Evolutionary conservation across 1,140 invertebrate genomes (phyloP).

Genomic region (Tetragnatha versicolor): DNA sequence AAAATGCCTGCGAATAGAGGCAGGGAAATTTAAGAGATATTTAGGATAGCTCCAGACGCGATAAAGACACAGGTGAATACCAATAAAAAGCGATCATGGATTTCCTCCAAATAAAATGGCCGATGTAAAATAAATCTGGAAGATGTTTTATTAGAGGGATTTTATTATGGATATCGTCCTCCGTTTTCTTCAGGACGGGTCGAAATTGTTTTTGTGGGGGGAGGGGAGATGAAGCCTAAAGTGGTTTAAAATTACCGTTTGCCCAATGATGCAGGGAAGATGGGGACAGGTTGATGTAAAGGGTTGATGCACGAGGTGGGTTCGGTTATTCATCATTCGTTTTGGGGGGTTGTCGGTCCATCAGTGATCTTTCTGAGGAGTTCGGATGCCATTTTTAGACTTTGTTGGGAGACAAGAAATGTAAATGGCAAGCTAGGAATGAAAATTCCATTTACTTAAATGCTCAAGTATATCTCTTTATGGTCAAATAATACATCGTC

Average conservation of each 20-base stretch:
- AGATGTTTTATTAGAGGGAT: conserved; percentile 42
- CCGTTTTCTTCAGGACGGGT: background rate
- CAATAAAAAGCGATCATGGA: conserved; percentile 50
- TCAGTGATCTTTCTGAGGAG: no score
- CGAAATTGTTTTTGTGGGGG: background rate
- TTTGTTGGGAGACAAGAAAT: no score
- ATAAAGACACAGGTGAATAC: conserved; percentile 50
- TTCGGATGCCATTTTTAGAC: no score
- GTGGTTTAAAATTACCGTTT: conserved; percentile 30
- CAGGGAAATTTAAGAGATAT: conserved; percentile 50
- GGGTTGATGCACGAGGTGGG: no score
- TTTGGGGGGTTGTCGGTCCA: no score
- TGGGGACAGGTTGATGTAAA: no score
- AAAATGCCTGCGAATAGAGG: conserved; percentile 35
- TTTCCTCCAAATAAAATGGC: conserved; percentile 48
- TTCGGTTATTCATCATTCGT: no score
- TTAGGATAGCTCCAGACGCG: conserved; percentile 30
- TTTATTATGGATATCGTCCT: conserved; percentile 43
- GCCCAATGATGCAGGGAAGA: background rate
- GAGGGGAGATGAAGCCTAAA: background rate
- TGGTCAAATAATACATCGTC: no score
- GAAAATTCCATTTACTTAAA: no score
- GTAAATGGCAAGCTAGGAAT: no score
- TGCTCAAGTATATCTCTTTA: no score
- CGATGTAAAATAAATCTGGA: conserved; percentile 49